Evolutionary conservation across 2,888 invertebrate species (phyloP), one percentile per base, ranked within the genome.

Genomic region (Tetragnatha montana): DNA sequence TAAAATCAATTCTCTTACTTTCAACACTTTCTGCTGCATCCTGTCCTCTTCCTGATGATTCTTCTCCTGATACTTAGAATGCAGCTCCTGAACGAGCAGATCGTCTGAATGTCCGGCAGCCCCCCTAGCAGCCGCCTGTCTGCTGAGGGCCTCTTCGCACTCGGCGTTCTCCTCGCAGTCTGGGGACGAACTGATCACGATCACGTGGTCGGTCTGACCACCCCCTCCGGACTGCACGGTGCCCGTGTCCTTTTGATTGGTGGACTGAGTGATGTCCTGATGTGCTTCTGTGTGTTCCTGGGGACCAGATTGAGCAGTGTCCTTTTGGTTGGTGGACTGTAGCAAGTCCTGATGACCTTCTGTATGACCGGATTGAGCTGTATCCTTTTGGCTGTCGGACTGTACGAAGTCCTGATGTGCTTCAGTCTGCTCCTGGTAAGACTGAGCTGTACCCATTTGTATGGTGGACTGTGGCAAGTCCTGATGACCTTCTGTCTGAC

Each of bases 121-220:
- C 22, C 70, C n/a, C 35, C 69, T 60, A 17, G 60, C 12, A n/a
- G 76, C 50, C 19, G 70, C 14, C n/a, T 70, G 49, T 12, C 22
- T 17, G 8, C n/a, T 73, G n/a, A 73, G 8, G 73, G 81, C 81
- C 51, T n/a, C 50, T 17, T 73, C 81, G 60, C 88, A 88, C 17
- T 47, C 82, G 6, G 21, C 22, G 6, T 47, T 35, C 3, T 74
- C 19, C 8, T 75, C 81, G n/a, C 89, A 89, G 21, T 81, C 68
- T 0, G 85, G 78, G 0, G 71, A 7, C 3, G 82, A 71, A 71
- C 88, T 83, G n/a, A 83, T 22, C 12, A 82, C 79, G 17, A 87
- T 76, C 7, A 17, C 78, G 1, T 76, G 69, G 10, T 71, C 76
- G 21, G 17, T 17, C 10, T 12, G n/a, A 14, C 19, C 19, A 50